Conservation (phyloP, 2,888 invertebrate genomes). For the Sinhomidia bicolor region DNA sequence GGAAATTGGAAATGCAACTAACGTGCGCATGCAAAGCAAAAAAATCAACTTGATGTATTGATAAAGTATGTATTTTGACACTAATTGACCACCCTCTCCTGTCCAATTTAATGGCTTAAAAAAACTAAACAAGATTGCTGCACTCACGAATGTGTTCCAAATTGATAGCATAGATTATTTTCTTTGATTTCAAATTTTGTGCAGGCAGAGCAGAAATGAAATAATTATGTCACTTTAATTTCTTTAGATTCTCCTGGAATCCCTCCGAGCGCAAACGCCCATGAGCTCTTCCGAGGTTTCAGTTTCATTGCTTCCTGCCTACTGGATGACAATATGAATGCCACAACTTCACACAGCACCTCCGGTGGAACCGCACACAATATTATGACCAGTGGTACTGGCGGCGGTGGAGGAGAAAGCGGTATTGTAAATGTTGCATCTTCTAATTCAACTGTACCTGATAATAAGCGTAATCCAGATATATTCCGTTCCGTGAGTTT, state of each 20-base stretch:
- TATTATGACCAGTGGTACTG: conserved; percentile 34
- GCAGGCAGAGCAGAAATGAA: no score
- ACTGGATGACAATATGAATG: conserved; percentile 86
- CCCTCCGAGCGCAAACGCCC: conserved; percentile 98
- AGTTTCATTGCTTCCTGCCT: conserved; percentile 98
- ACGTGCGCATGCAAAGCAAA: conserved; percentile 1
- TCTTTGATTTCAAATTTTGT: not conserved
- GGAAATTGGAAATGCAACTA: not conserved
- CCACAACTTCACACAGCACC: conserved; percentile 80
- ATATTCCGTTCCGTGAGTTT: conserved; percentile 74
- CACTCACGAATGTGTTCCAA: not conserved
- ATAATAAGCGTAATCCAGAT: conserved; percentile 75
- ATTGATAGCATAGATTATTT: not conserved
- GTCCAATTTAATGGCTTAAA: not conserved
- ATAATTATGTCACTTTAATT: no score
- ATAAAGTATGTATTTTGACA: not conserved
- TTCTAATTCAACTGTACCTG: conserved; percentile 55
- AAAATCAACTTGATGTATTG: no score
- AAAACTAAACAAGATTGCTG: not conserved
- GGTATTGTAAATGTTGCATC: not conserved
- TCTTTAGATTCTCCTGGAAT: conserved; percentile 95
- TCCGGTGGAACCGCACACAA: conserved; percentile 42
- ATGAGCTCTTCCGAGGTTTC: conserved; percentile 98
- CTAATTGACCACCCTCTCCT: not conserved
- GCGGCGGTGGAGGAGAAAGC: conserved; percentile 69